These are phyloP conservation scores for Passer montanus DNA, from an alignment of 2,113 vertebrate genomes.

Conservation along the genomic window DNA sequence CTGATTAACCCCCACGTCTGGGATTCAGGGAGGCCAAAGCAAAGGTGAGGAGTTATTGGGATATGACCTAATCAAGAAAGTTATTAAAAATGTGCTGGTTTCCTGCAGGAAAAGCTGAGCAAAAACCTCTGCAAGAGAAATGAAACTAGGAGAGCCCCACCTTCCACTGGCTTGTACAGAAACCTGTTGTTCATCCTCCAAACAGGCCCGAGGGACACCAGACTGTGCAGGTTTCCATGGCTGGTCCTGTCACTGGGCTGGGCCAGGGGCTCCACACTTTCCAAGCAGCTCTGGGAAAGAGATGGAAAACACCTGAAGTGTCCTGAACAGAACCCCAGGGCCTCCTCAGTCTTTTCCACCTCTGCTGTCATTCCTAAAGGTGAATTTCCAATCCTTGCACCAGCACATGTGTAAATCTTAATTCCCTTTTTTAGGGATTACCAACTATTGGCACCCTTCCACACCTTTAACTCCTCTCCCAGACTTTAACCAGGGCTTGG, in stretches of 20 bases:
- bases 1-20: not conserved
- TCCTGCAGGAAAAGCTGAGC: not conserved
- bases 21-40: not conserved
- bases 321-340: not conserved
- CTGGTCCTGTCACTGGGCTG: not conserved
- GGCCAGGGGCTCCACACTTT: not conserved
- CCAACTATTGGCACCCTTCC: not conserved
- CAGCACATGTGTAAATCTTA: not conserved
- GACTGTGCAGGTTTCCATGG: not conserved
- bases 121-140: not conserved
- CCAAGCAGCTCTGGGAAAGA: slow-evolving; percentile 15
- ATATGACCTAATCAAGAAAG: not conserved
- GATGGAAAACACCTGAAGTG: not conserved
- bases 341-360: not conserved
- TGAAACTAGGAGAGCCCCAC: not conserved
- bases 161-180: not conserved
- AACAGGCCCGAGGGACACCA: slow-evolving; percentile 30
- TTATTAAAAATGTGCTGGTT: not conserved
- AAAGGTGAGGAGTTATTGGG: not conserved
- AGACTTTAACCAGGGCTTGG: rapidly evolving
- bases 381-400: not conserved
- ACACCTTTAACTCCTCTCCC: not conserved
- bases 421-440: not conserved
- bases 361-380: not conserved
- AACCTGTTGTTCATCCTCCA: not conserved